Evolutionary conservation across 2,113 vertebrate genomes (phyloP).

Genomic region (Illadopsis cleaveri): DNA sequence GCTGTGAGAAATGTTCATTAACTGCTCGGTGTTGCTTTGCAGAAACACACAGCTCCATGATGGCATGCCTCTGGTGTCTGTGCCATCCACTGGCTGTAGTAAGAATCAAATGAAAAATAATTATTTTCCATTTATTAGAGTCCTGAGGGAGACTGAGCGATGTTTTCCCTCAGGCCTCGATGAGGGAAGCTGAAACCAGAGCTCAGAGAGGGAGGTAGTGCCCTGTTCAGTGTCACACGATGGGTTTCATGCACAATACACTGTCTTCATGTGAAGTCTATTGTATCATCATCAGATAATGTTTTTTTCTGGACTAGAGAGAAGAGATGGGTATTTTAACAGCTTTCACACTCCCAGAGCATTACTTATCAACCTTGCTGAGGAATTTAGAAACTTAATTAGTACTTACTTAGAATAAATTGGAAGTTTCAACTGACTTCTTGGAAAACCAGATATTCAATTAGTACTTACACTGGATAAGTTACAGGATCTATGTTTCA

Average conservation of each 20-base stretch:
- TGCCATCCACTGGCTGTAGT: not conserved
- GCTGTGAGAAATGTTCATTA: not conserved
- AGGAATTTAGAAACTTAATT: not conserved
- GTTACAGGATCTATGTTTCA: not conserved
- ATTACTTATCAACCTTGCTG: not conserved
- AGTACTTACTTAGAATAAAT: not conserved
- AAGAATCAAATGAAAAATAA: not conserved
- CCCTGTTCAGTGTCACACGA: not conserved
- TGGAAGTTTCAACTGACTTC: not conserved
- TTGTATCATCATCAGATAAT: not conserved
- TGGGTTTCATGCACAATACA: not conserved
- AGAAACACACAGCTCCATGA: not conserved
- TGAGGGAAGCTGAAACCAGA: not conserved
- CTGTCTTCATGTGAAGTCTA: not conserved
- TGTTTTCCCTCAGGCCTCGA: not conserved
- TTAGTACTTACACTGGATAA: not conserved
- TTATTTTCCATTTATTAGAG: not conserved
- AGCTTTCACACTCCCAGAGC: not conserved
- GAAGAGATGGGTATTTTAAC: not conserved
- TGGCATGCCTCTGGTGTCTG: not conserved
- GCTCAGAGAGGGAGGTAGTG: not conserved
- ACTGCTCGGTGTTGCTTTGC: not conserved
- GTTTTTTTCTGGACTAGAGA: not conserved
- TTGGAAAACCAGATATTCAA: not conserved
- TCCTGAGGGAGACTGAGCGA: not conserved